phyloP scores from a whole-genome alignment of 2,797 vertebrate genomes.

The Etheostoma nigrum region DNA sequence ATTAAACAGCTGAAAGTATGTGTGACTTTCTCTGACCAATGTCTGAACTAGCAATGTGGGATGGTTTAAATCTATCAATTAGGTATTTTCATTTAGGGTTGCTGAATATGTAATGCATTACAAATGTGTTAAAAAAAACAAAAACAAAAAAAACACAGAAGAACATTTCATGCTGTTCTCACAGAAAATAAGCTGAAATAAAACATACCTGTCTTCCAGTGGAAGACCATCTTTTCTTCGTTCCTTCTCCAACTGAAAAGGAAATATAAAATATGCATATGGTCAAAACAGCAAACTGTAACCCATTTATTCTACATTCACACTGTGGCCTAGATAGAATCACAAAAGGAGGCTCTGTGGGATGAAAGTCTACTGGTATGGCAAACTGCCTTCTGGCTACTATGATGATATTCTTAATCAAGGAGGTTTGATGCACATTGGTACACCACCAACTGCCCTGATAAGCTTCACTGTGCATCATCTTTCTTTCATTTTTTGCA shows the following conservation, averaged over 20 bases:
- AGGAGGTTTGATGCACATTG: not conserved
- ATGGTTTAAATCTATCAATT: not conserved
- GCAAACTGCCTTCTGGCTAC: conserved; percentile 21
- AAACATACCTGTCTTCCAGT: conserved; percentile 90
- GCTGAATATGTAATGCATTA: conserved; percentile 10
- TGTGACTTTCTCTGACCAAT: conserved; percentile 8
- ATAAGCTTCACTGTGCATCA: not conserved
- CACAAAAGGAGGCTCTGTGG: not conserved
- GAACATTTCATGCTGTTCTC: not conserved
- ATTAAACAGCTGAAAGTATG: not conserved
- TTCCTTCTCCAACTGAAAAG: conserved; percentile 90
- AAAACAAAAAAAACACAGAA: not conserved
- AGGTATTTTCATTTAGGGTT: not conserved
- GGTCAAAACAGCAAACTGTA: not conserved
- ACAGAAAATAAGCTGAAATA: conserved; percentile 11
- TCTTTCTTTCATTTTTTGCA: conserved; percentile 25
- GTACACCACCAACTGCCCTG: not conserved
- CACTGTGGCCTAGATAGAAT: conserved; percentile 10
- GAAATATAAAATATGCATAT: not conserved
- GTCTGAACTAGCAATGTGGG: conserved; percentile 17
- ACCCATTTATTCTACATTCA: conserved; percentile 4
- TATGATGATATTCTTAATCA: conserved; percentile 2
- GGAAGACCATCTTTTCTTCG: conserved; percentile 89
- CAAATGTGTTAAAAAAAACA: conserved; percentile 2
- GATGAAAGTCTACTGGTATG: not conserved